Conservation (phyloP, 2,113 vertebrate genomes). For the Xenus cinereus region DNA sequence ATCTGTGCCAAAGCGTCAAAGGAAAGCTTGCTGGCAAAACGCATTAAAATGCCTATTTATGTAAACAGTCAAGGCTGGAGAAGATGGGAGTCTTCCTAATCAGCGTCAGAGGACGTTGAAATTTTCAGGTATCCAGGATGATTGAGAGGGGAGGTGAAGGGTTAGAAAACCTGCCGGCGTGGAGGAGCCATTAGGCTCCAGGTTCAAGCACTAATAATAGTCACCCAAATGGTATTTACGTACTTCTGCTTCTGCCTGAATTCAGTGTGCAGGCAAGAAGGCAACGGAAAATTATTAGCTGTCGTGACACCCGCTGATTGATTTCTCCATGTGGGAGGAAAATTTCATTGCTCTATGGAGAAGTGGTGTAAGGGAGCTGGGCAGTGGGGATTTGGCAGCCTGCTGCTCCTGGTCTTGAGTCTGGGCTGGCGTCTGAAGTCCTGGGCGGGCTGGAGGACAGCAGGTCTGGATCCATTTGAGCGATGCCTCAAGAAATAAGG, state of each 20-base stretch:
- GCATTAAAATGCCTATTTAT: conserved; percentile 13
- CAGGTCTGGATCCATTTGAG: background rate
- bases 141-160: background rate
- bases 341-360: background rate
- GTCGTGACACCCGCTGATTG: background rate
- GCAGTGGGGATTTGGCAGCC: background rate
- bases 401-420: background rate
- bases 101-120: background rate
- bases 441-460: background rate
- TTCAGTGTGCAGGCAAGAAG: background rate
- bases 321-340: background rate
- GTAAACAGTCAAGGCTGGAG: background rate
- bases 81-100: background rate
- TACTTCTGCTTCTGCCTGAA: background rate
- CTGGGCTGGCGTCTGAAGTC: background rate
- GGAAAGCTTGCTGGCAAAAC: conserved; percentile 41
- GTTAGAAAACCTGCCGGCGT: background rate
- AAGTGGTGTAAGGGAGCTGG: background rate
- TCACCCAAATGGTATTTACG: background rate
- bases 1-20: conserved; percentile 41
- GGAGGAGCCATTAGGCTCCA: background rate
- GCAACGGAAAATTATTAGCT: conserved; percentile 5
- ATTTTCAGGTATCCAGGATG: background rate
- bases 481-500: background rate
- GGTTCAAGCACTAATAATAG: background rate